Evolutionary conservation across 2,888 invertebrate species (phyloP), one percentile per base, ranked within the genome.

Genomic region (Vesta saturnalis): DNA sequence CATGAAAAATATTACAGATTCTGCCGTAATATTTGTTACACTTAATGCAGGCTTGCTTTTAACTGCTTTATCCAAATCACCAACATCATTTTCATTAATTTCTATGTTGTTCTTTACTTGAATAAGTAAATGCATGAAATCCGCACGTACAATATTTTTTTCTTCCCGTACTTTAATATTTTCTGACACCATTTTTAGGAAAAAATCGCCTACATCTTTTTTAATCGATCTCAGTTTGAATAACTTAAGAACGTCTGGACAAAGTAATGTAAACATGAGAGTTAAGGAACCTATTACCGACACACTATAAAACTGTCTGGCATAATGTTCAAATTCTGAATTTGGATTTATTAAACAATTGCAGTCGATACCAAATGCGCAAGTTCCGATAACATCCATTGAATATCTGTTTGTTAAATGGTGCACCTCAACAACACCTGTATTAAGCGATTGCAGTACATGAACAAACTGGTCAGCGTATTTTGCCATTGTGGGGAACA

Each of bases 401-500:
- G 84, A 81, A 69, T 79, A 83, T 16, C 79, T 78, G 0, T 81
- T 79, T 43, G 71, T 63, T 8, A 71, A 49, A 15, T 77, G 76
- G 23, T 74, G 75, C 22, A 75, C 61, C 67, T 78, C 81, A 1
- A 73, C 23, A 8, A 43, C 43, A 10, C 23, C 15, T 21, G 30
- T 23, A n/a, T 60, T 49, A 21, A 61, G 16, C 18, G 64, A 22
- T 4, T 77, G 72, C n/a, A 80, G 57, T 23, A 78, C 73, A 0
- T 79, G 75, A 6, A 85, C 77, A 43, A 89, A 82, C 60, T 86
- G 84, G 8, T 84, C 81, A 0, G 86, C 87, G 56, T 89, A 86
- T 30, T 86, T 83, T 39, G 87, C 84, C 12, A 90, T 84, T 0
- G 87, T 84, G 0, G 84, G 84, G 72, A 88, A 90, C 87, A 90